Percentiles rank a stretch among this genome's conserved stretches.
Evolutionary conservation across 2,113 vertebrate genomes (phyloP).

Genomic region (Ariopsis seemanni): DNA sequence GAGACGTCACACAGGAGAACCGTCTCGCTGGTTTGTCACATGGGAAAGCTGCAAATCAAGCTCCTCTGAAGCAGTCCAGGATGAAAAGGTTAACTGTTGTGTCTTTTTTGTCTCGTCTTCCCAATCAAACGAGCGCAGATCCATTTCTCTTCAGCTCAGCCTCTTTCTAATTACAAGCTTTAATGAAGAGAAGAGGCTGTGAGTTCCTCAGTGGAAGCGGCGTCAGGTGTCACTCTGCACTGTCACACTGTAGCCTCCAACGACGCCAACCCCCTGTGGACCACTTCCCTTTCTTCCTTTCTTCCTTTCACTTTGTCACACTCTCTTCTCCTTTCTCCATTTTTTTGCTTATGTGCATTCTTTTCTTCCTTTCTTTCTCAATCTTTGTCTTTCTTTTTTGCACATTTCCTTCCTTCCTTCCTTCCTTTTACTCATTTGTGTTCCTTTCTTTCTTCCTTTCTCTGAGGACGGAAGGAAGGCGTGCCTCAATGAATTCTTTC

Average conservation of each 20-base stretch:
- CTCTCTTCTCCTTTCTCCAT: not conserved
- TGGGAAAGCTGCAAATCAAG: slow-evolving; percentile 24
- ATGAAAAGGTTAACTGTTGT: slow-evolving; percentile 34
- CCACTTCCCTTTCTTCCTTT: not conserved
- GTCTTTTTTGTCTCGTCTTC: slow-evolving; percentile 38
- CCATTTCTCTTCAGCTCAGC: slow-evolving; percentile 48
- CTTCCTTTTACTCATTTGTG: slow-evolving; percentile 53
- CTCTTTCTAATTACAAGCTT: slow-evolving; percentile 54
- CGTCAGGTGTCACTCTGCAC: slow-evolving; percentile 53
- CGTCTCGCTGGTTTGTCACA: slow-evolving; percentile 22
- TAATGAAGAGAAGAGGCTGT: slow-evolving; percentile 72
- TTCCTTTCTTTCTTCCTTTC: slow-evolving; percentile 17
- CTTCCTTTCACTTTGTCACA: slow-evolving; percentile 8
- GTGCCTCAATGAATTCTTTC: not conserved
- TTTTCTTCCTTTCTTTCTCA: slow-evolving; percentile 47
- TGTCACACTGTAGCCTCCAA: slow-evolving; percentile 35
- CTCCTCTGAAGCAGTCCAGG: slow-evolving; percentile 34
- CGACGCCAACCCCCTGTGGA: not conserved
- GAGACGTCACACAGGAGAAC: slow-evolving; percentile 1
- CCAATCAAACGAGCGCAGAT: slow-evolving; percentile 25
- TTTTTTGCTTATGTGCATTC: slow-evolving; percentile 57
- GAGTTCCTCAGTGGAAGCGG: slow-evolving; percentile 65
- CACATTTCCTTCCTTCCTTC: slow-evolving; percentile 30
- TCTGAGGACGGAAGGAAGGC: too few relatives aligned
- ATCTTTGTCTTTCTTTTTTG: slow-evolving; percentile 34